Conservation (phyloP, 2,888 invertebrate species). For the Atrina japonica region DNA sequence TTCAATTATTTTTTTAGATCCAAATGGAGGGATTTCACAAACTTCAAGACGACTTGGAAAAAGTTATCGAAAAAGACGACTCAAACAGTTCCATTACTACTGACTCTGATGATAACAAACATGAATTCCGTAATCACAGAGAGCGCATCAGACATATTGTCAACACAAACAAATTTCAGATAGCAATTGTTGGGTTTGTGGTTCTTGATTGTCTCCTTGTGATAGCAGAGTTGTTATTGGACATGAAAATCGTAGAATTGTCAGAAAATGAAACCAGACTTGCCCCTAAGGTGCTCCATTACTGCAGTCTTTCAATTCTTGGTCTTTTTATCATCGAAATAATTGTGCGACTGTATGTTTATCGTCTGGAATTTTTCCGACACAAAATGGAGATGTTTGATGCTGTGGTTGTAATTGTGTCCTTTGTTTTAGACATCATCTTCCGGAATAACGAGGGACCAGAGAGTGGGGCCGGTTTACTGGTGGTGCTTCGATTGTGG, state of each 20-base stretch:
- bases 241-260: conserved; percentile 75
- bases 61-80: conserved; percentile 78
- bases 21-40: conserved; percentile 78
- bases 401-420: conserved; percentile 79
- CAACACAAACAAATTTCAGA: conserved; percentile 77
- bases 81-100: conserved; percentile 75
- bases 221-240: conserved; percentile 80
- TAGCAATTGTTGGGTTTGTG: conserved; percentile 78
- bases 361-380: conserved; percentile 78
- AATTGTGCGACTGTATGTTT: conserved; percentile 76
- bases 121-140: conserved; percentile 61
- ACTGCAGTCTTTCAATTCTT: conserved; percentile 78
- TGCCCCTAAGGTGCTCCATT: conserved; percentile 77
- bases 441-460: conserved; percentile 76
- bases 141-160: conserved; percentile 66
- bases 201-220: conserved; percentile 80
- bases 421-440: conserved; percentile 80
- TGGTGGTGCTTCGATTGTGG: conserved; percentile 81
- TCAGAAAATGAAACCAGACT: conserved; percentile 58
- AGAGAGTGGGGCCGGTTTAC: conserved; percentile 77
- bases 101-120: conserved; percentile 74
- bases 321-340: conserved; percentile 79
- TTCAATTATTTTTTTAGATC: conserved; percentile 58
- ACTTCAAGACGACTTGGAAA: conserved; percentile 76
- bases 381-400: conserved; percentile 81